These are phyloP conservation scores for Pachyramphus minor DNA, from an alignment of 2,113 vertebrate genomes.

Conservation along the genomic window DNA sequence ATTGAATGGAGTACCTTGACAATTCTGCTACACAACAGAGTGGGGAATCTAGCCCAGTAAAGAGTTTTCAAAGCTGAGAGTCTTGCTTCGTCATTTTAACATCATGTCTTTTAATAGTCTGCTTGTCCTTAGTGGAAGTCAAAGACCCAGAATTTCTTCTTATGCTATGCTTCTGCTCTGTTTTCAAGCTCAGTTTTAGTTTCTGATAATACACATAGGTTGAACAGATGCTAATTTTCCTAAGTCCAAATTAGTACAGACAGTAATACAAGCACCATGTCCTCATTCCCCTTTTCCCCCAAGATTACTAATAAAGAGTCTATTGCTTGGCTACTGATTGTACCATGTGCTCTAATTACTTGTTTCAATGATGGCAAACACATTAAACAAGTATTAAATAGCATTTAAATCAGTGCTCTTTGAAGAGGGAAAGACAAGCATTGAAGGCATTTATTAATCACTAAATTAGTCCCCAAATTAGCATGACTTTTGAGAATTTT, in stretches of 20 bases:
- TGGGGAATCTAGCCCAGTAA: background rate
- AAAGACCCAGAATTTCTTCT: background rate
- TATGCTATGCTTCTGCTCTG: background rate
- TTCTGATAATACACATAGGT: background rate
- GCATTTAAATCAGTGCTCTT: constrained; percentile 40
- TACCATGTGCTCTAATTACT: constrained; percentile 47
- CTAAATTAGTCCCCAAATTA: constrained; percentile 41
- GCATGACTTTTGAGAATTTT: constrained; percentile 40
- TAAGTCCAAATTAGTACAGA: constrained; percentile 28
- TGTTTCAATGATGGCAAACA: constrained; percentile 51
- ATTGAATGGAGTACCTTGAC: background rate
- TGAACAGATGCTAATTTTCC: constrained; percentile 49
- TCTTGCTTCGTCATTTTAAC: background rate
- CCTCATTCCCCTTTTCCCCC: constrained; percentile 26
- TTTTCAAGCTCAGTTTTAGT: background rate
- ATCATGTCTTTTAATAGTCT: background rate
- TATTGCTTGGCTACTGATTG: constrained; percentile 55
- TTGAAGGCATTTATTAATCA: constrained; percentile 38
- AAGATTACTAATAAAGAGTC: constrained; percentile 50
- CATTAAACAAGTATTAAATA: constrained; percentile 56
- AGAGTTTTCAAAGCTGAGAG: background rate
- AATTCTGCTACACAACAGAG: background rate
- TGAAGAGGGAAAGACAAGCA: constrained; percentile 19
- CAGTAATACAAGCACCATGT: constrained; percentile 35
- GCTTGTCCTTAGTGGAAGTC: background rate